Base-by-base conservation (phyloP, 2,888 invertebrate species). In the Nebria salina region DNA sequence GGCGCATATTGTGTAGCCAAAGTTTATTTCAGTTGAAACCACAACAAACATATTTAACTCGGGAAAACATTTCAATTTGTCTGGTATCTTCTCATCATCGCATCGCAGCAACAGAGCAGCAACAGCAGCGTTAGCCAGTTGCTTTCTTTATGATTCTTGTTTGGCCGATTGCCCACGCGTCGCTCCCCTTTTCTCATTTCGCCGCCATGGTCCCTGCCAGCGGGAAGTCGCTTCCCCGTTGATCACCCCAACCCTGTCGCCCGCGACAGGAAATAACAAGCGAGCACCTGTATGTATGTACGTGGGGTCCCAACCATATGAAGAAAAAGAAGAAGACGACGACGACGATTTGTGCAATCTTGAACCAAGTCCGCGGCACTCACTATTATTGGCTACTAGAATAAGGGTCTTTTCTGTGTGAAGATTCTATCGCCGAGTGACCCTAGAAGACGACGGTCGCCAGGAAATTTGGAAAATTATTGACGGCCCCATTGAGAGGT, bases 71-170 rank as follows among this genome's bases (percentile, higher is more conserved):
- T 70, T 70, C 70, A 70, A 70, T 70, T 70, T 70, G 70, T 3
- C 70, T 70, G 70, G 26, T 20, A 13, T 66, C 15, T 66, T 66
- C 15, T 25, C 15, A 66, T 15, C 15, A 20, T n/a, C 15, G 15
- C 25, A 20, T 20, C 66, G 25, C 13, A 15, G 13, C 25, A 34
- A 34, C 54, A 54, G 70, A 70, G 11, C 7, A 70, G 5, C 7
- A 20, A 20, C 20, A 26, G 70, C 26, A 70, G 70, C 70, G 13
- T 25, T 13, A 15, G 7, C 70, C 70, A 26, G 13, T 34, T 34
- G 6, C 26, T 70, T 70, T 70, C 70, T 70, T 70, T 70, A 70
- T 70, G 70, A 70, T 70, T 70, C 70, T 70, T 70, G 70, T 70
- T 34, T 70, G 70, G 25, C 70, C 70, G 70, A 20, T 26, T 26